Evolutionary conservation across 2,888 invertebrate genomes (phyloP), one percentile per base, ranked within the genome.

Genomic region (Sussaba pulchella): DNA sequence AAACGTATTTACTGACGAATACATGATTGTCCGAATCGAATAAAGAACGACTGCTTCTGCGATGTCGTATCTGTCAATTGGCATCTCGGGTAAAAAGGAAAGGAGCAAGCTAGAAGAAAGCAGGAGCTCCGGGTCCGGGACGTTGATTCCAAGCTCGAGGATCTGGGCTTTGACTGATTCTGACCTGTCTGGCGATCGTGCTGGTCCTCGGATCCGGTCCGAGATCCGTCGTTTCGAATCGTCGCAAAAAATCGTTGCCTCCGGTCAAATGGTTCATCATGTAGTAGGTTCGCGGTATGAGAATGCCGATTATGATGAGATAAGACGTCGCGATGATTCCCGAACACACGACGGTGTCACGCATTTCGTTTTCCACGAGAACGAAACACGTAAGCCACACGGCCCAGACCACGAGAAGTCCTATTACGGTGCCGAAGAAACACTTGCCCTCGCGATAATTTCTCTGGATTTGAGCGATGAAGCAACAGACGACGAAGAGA

Each of bases 281-380:
- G 75, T 95, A 92, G 86, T 96, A 96, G 0, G 95, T 95, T 66
- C 95, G 92, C 0, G 96, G 96, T 87, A 96, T 94, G 83, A 96
- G 94, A n/a, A 96, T 93, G 0, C 94, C 93, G 6, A 94, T 93
- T 26, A 96, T 91, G 47, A 96, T 93, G 0, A 94, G 93, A 86
- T 95, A 94, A 0, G 95, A 95, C 0, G 95, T 95, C 1, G 93
- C 93, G 52, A 95, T 93, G 1, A 95, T 90, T 0, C 95, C 96
- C 66, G 94, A 92, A 36, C 95, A 94, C 4, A 95, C 90, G 31
- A 94, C 93, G 0, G 94, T 93, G 89, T 96, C 95, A 31, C 89
- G 90, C 82, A 83, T 89, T 41, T 94, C 91, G 12, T 94, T 91
- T 41, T 93, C 93, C 57, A 94, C 94, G 52, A 94, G 88, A 0